These are phyloP conservation scores for Andrena minutula DNA, from an alignment of 2,888 invertebrate species.

Conservation along the genomic window DNA sequence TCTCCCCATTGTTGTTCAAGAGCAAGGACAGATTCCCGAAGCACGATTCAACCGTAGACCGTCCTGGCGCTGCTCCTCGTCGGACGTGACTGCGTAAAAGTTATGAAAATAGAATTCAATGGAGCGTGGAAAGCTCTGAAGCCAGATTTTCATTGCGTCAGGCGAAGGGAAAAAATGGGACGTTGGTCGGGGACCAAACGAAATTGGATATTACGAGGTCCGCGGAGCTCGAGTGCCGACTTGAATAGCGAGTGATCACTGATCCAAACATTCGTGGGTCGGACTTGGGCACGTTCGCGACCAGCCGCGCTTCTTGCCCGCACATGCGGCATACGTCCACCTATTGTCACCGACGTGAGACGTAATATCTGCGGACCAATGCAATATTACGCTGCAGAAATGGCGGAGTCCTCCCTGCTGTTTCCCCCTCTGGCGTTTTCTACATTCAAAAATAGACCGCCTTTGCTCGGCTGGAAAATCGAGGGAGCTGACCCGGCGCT, in stretches of 20 bases:
- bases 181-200: not conserved
- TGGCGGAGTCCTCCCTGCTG: not conserved
- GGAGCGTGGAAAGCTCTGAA: not conserved
- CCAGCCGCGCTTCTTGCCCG: constrained; percentile 27
- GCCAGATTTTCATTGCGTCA: constrained; percentile 17
- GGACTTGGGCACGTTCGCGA: not conserved
- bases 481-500: constrained; percentile 8
- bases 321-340: constrained; percentile 9
- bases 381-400: constrained; percentile 33
- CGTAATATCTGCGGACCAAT: constrained; percentile 2
- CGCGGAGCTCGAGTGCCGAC: not conserved
- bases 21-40: not conserved
- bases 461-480: constrained; percentile 28
- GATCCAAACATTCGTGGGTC: constrained; percentile 22
- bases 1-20: constrained; percentile 32
- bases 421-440: not conserved
- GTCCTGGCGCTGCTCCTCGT: not conserved
- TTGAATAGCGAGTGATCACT: constrained; percentile 42
- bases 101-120: constrained; percentile 38
- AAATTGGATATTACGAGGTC: constrained; percentile 34
- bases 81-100: constrained; percentile 27
- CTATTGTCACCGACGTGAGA: constrained; percentile 30
- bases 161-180: not conserved
- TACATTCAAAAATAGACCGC: constrained; percentile 21
- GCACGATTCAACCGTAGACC: not conserved